phyloP scores from a whole-genome alignment of 2,888 invertebrate genomes.

The Hirudinaria manillensis region DNA sequence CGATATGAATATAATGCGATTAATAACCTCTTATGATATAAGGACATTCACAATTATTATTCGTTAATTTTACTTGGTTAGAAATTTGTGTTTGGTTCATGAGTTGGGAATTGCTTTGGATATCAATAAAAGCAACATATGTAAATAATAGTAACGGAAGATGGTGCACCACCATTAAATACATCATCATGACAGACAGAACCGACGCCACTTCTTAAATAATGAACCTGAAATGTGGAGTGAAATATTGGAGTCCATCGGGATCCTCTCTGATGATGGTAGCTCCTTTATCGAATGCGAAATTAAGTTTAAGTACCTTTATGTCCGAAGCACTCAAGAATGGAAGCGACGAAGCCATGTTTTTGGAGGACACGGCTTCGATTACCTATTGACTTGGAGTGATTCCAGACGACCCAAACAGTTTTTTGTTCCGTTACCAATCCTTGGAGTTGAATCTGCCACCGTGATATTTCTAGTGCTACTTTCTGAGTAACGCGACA shows the following conservation, averaged over 20 bases:
- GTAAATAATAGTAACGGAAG: no score
- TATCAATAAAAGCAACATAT: no score
- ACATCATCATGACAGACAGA: no score
- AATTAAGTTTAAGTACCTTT: constrained; percentile 33
- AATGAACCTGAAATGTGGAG: constrained; percentile 38
- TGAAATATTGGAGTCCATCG: constrained; percentile 38
- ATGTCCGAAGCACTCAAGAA: constrained; percentile 28
- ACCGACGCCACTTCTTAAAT: no score
- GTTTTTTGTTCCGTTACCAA: no score
- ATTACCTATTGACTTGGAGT: neutral
- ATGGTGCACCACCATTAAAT: no score
- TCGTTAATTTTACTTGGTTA: no score
- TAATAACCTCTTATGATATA: no score
- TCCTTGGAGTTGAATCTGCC: neutral
- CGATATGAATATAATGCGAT: no score
- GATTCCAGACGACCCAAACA: neutral
- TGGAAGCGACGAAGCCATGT: neutral
- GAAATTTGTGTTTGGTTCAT: no score
- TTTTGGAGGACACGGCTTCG: neutral
- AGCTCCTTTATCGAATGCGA: constrained; percentile 35
- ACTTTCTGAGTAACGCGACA: neutral
- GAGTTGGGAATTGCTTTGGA: no score
- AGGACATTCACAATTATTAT: no score
- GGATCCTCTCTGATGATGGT: constrained; percentile 37
- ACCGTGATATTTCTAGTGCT: neutral